A percentile compares a stretch with the other conserved stretches of the same genome.
Evolutionary conservation across 2,797 vertebrate genomes (phyloP).

Genomic region (Eleutherodactylus coqui): DNA sequence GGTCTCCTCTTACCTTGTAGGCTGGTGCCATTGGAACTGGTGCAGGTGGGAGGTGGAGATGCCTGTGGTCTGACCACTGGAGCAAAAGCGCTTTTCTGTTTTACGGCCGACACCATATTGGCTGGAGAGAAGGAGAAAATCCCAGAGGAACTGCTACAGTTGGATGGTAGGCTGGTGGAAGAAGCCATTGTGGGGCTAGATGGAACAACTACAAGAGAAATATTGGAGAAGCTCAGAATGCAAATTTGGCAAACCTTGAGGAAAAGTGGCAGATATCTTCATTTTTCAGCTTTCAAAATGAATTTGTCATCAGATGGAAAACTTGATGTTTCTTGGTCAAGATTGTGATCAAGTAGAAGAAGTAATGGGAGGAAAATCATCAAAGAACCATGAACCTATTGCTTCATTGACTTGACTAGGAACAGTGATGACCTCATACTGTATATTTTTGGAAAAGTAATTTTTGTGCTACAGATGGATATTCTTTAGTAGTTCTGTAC

Average conservation of each 20-base stretch:
- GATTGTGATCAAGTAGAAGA: neutral
- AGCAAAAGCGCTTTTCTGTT: constrained; percentile 98
- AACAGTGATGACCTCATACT: neutral
- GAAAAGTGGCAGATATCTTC: neutral
- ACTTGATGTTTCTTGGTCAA: neutral
- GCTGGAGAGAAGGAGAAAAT: constrained; percentile 99
- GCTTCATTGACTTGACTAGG: neutral
- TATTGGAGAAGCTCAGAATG: constrained; percentile 29
- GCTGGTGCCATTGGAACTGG: constrained; percentile 94
- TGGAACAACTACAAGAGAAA: constrained; percentile 82
- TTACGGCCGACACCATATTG: constrained; percentile 99
- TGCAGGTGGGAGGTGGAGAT: constrained; percentile 95
- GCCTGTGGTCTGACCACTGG: constrained; percentile 95
- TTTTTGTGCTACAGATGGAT: neutral
- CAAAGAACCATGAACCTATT: neutral
- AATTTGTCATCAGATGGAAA: neutral
- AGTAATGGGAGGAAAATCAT: neutral
- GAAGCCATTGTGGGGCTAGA: constrained; percentile 98
- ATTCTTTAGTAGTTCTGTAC: neutral
- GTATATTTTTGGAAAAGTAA: neutral
- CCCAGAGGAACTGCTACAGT: constrained; percentile 96
- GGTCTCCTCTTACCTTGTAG: constrained; percentile 88
- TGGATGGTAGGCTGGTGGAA: constrained; percentile 95
- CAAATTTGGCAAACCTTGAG: neutral
- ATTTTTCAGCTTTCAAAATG: neutral